Base-by-base conservation (phyloP, 2,888 invertebrate genomes). In the Dryocosmus kuriphilus region DNA sequence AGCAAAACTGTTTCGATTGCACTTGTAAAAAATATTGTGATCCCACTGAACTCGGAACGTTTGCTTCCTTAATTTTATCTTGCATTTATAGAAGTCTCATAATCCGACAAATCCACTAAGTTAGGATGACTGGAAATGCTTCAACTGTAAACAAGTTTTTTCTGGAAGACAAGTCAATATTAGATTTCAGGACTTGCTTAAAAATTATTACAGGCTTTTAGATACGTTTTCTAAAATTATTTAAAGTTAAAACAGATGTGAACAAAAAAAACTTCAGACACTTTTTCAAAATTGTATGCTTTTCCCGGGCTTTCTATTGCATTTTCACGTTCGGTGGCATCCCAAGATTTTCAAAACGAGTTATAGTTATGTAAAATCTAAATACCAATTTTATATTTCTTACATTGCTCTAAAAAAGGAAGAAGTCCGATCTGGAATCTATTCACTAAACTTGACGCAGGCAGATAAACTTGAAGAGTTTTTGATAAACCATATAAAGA, bases 1-100 rank as follows among this genome's bases (percentile, higher is more conserved):
- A n/a, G 62, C 62, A 63, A 63, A 63, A 63, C n/a, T 63, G 62
- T n/a, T 63, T 63, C n/a, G 62, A 63, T n/a, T 63, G 62, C n/a
- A 63, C n/a, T 35, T 63, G 62, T n/a, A 35, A 63, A n/a, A 63
- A 35, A 32, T 63, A 35, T n/a, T 11, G n/a, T n/a, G 62, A 63
- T 32, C 62, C 62, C n/a, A 63, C 62, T 32, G 62, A 63, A n/a
- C 19, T 63, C 2, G 62, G 35, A 35, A 32, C 62, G n/a, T 63
- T 35, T 63, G 62, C 62, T 32, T 63, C 62, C 11, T 63, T 35
- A 32, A 63, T 63, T n/a, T 11, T 63, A n/a, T 63, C 35, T 35
- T 35, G n/a, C 4, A 63, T n/a, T 63, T 63, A 35, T 63, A n/a
- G 11, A 22, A 35, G 62, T 63, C 22, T 32, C 11, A 8, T 35